Evolutionary conservation across 2,113 vertebrate genomes (phyloP).

Genomic region (Ursus arctos): DNA sequence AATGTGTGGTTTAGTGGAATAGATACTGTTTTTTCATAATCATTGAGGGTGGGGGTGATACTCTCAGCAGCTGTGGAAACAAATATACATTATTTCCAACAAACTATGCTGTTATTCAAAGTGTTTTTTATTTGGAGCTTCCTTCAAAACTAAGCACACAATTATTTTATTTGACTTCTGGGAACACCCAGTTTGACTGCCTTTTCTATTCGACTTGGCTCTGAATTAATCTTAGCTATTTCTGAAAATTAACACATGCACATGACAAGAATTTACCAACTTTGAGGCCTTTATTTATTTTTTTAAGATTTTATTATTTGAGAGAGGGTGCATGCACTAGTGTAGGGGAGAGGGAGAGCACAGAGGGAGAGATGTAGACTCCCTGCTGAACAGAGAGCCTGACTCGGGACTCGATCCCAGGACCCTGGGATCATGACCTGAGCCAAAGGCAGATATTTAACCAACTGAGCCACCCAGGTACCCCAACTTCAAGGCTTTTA

Average conservation of each 20-base stretch:
- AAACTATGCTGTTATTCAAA: background rate
- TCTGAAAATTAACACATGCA: slow-evolving; percentile 5
- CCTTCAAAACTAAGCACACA: background rate
- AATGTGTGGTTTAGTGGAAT: background rate
- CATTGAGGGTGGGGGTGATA: background rate
- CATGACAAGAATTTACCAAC: background rate
- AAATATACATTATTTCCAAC: background rate
- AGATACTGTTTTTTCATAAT: background rate
- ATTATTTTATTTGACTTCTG: background rate
- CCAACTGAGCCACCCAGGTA: too few relatives aligned
- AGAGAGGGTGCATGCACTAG: too few relatives aligned
- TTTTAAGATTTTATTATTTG: background rate
- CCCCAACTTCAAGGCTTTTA: background rate
- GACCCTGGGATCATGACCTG: too few relatives aligned
- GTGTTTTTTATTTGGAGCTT: background rate
- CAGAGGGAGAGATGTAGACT: too few relatives aligned
- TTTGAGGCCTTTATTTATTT: background rate
- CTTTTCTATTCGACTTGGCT: background rate
- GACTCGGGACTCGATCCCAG: too few relatives aligned
- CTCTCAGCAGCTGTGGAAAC: background rate
- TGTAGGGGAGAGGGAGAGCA: too few relatives aligned
- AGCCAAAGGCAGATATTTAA: too few relatives aligned
- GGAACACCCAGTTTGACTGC: background rate
- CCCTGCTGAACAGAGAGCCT: too few relatives aligned
- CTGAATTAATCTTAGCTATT: background rate